Evolutionary conservation across 2,113 vertebrate genomes (phyloP).

Genomic region (Percopsis transmontana): DNA sequence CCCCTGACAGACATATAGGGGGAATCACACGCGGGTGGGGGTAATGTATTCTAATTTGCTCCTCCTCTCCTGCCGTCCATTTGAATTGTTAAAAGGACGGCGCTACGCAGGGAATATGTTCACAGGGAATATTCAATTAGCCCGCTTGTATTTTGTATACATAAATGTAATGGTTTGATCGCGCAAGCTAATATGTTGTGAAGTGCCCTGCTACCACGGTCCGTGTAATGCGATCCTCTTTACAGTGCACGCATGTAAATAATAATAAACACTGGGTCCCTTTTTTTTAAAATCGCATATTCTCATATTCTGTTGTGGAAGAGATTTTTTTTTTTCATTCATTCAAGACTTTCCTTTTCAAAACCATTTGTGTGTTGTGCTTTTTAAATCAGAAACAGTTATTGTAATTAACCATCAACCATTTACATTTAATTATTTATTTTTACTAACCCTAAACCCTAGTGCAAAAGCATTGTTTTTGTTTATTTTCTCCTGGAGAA

Average conservation of each 20-base stretch:
- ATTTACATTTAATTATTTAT: no score
- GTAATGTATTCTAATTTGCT: slow-evolving; percentile 75
- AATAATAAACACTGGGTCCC: slow-evolving; percentile 51
- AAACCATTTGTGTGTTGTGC: no score
- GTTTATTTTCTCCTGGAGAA: no score
- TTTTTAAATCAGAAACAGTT: no score
- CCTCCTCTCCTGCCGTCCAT: slow-evolving; percentile 45
- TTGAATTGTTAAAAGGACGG: slow-evolving; percentile 68
- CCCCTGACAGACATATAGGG: slow-evolving; percentile 62
- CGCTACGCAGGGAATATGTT: slow-evolving; percentile 74
- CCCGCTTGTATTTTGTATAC: slow-evolving; percentile 42
- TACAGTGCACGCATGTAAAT: slow-evolving; percentile 31
- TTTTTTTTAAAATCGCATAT: no score
- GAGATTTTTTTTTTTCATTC: no score
- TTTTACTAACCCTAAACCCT: no score
- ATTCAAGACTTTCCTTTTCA: no score
- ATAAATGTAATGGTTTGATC: slow-evolving; percentile 39
- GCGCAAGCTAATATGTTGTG: slow-evolving; percentile 56
- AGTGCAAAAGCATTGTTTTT: no score
- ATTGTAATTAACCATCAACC: no score
- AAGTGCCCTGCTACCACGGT: slow-evolving; percentile 37
- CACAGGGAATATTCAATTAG: slow-evolving; percentile 75
- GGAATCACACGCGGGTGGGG: slow-evolving; percentile 41
- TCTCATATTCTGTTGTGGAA: no score
- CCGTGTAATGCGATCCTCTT: slow-evolving; percentile 21